phyloP scores from a whole-genome alignment of 1,140 invertebrate species.

The Pseudomyrmex flavicornis region DNA sequence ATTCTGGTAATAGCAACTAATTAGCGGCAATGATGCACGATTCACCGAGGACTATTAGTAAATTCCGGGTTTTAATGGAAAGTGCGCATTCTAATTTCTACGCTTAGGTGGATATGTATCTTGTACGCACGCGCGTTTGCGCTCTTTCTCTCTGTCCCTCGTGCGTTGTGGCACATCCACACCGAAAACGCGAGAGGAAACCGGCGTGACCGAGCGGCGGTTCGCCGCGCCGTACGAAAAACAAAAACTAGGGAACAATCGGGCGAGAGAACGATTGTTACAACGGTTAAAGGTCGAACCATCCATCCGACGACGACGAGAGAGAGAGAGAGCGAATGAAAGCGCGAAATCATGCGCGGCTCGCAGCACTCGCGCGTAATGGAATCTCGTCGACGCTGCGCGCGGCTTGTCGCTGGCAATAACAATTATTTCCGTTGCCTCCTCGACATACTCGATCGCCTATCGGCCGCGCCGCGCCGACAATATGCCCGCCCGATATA shows the following conservation, averaged over 20 bases:
- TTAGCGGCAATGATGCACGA: constrained; percentile 58
- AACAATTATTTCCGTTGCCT: constrained; percentile 74
- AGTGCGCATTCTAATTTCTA: constrained; percentile 45
- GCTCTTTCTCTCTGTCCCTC: too few species aligned
- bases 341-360: constrained; percentile 33
- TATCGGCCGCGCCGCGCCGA: constrained; percentile 16
- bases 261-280: constrained; percentile 31
- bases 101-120: constrained; percentile 4
- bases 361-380: constrained; percentile 62
- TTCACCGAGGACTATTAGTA: constrained; percentile 51
- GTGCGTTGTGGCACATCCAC: too few species aligned
- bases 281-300: constrained; percentile 5
- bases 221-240: not conserved
- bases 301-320: not conserved
- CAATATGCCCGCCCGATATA: constrained; percentile 54
- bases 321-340: too few species aligned
- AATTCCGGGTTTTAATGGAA: constrained; percentile 6
- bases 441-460: constrained; percentile 46
- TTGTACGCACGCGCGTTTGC: not conserved
- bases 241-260: constrained; percentile 12
- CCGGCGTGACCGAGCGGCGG: not conserved
- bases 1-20: constrained; percentile 61
- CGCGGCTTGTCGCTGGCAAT: constrained; percentile 74
- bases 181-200: not conserved
- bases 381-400: constrained; percentile 74